phyloP scores from a whole-genome alignment of 2,113 vertebrate genomes.

The Lagopus muta region DNA sequence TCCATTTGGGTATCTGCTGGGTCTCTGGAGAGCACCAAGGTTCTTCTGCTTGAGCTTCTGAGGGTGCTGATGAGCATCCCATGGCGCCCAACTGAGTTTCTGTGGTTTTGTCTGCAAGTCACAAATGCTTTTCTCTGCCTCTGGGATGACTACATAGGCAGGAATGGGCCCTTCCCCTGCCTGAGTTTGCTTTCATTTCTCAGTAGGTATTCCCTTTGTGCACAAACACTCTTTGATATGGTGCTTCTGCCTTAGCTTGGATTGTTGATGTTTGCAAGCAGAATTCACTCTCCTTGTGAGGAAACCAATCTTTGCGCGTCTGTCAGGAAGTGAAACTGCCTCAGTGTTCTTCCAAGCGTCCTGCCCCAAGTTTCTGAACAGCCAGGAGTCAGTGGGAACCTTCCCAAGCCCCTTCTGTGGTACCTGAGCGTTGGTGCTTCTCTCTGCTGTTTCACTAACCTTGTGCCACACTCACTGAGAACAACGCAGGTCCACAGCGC shows the following conservation, averaged over 20 bases:
- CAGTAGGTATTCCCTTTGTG: background rate
- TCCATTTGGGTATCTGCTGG: constrained; percentile 27
- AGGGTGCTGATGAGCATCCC: background rate
- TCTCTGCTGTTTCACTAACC: background rate
- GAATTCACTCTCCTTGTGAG: background rate
- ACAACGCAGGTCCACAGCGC: background rate
- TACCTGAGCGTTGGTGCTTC: background rate
- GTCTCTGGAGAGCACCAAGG: constrained; percentile 5
- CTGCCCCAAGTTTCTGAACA: constrained; percentile 13
- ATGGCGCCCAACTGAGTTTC: background rate
- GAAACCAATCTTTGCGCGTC: constrained; percentile 1
- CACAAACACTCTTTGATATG: background rate
- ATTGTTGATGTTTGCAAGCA: background rate
- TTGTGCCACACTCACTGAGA: background rate
- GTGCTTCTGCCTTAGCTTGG: background rate
- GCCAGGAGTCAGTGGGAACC: background rate
- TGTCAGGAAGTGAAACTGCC: background rate
- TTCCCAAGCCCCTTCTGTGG: background rate
- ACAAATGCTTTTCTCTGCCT: background rate
- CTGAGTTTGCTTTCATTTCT: background rate
- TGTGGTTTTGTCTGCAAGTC: background rate
- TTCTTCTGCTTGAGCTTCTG: background rate
- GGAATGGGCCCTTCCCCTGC: background rate
- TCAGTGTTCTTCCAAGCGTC: background rate
- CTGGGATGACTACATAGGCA: background rate